A percentile compares a stretch with the other conserved stretches of the same genome.
phyloP scores from a whole-genome alignment of 2,888 invertebrate species.

The Abscondita cerata region DNA sequence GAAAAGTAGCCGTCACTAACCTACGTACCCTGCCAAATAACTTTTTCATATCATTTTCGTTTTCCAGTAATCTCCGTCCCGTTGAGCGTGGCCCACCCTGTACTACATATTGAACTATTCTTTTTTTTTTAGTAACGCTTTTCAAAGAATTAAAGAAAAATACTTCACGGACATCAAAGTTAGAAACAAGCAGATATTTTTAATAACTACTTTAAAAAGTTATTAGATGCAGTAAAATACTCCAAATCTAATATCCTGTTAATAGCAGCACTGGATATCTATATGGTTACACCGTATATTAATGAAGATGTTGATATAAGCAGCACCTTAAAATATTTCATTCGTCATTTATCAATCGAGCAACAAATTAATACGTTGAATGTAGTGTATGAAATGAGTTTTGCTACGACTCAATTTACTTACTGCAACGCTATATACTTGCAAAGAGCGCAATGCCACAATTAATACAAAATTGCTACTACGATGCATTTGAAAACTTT shows the following conservation, averaged over 20 bases:
- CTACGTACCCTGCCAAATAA: no score
- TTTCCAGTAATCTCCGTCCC: no score
- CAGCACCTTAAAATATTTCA: slow-evolving; percentile 38
- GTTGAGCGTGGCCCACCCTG: no score
- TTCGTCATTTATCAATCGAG: slow-evolving; percentile 29
- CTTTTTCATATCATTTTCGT: no score
- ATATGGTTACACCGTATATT: slow-evolving; percentile 30
- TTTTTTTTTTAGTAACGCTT: slow-evolving; percentile 26
- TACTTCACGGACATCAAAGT: slow-evolving; percentile 17
- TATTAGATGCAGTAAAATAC: slow-evolving; percentile 30
- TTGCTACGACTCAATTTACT: slow-evolving; percentile 23
- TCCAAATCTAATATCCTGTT: slow-evolving; percentile 42
- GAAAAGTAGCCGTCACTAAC: no score
- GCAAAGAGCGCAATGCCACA: slow-evolving; percentile 41
- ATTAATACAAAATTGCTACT: slow-evolving; percentile 44
- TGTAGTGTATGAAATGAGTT: slow-evolving; percentile 38
- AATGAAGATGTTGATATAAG: slow-evolving; percentile 35
- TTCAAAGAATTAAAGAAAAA: slow-evolving; percentile 26
- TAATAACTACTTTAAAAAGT: slow-evolving; percentile 33
- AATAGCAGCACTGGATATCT: slow-evolving; percentile 42
- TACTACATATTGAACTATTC: no score
- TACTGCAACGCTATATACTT: slow-evolving; percentile 42
- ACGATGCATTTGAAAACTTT: slow-evolving; percentile 48
- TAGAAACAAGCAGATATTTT: slow-evolving; percentile 12
- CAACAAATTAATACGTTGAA: slow-evolving; percentile 40